These are phyloP conservation scores for Heliconius himera DNA, from an alignment of 1,140 invertebrate species.

Conservation along the genomic window DNA sequence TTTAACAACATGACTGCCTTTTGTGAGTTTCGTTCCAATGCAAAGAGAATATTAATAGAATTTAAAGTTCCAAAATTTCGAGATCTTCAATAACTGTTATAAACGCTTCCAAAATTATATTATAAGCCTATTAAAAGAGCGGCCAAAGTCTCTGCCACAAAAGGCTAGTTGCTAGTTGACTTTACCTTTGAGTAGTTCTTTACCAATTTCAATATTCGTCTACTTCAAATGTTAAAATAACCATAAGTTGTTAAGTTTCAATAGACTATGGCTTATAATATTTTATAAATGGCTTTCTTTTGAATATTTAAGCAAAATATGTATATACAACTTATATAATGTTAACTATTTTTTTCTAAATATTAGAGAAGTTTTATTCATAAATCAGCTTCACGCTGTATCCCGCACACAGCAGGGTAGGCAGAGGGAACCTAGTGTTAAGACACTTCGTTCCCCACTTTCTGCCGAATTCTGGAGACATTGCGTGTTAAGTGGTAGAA, in stretches of 20 bases:
- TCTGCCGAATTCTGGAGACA: too few relatives aligned
- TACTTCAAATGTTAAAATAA: constrained; percentile 19
- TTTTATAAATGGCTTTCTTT: too few relatives aligned
- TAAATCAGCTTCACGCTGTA: too few relatives aligned
- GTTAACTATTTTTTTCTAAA: too few relatives aligned
- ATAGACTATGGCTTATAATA: neutral
- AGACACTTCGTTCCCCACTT: too few relatives aligned
- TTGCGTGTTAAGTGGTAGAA: too few relatives aligned
- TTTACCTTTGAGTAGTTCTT: constrained; percentile 39
- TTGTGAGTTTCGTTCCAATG: neutral
- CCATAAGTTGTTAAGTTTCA: constrained; percentile 8
- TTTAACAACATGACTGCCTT: neutral
- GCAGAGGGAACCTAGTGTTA: too few relatives aligned
- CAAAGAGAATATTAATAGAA: neutral
- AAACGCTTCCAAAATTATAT: constrained; percentile 31
- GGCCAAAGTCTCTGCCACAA: constrained; percentile 37
- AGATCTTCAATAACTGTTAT: constrained; percentile 20
- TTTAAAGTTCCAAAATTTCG: constrained; percentile 5
- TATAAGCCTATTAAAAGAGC: constrained; percentile 56
- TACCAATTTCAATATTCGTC: constrained; percentile 16
- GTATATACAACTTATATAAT: too few relatives aligned
- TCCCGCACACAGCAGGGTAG: too few relatives aligned
- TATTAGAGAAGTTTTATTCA: too few relatives aligned
- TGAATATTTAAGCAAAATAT: too few relatives aligned
- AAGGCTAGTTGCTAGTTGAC: constrained; percentile 37